phyloP scores from a whole-genome alignment of 2,113 vertebrate genomes.

The Oostethus manadensis region DNA sequence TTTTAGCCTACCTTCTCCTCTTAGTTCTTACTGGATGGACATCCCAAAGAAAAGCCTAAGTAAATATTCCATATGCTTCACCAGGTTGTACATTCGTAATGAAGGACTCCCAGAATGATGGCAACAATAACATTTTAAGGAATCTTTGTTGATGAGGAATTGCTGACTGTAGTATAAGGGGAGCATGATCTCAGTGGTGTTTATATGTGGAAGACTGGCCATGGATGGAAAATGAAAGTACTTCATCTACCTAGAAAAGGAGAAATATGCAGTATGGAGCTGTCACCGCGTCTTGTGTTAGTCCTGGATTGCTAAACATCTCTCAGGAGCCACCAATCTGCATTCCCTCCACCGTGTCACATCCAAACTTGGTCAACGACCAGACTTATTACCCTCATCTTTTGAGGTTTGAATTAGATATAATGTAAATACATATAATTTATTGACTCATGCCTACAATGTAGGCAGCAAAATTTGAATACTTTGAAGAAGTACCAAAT shows the following conservation, averaged over 20 bases:
- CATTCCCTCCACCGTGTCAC: conserved; percentile 14
- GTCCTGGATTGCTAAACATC: conserved; percentile 44
- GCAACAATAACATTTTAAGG: conserved; percentile 33
- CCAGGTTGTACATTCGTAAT: conserved; percentile 69
- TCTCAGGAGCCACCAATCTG: conserved; percentile 54
- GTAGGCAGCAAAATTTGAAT: conserved; percentile 58
- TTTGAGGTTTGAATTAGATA: conserved; percentile 50
- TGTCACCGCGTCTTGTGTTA: conserved; percentile 20
- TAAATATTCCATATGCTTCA: conserved; percentile 54
- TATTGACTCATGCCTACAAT: conserved; percentile 68
- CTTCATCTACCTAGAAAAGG: conserved; percentile 27
- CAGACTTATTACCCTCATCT: conserved; percentile 33
- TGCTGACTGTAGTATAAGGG: conserved; percentile 42
- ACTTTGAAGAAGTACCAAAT: conserved; percentile 38
- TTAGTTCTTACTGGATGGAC: conserved; percentile 62
- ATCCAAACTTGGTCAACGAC: conserved; percentile 22
- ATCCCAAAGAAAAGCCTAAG: conserved; percentile 72
- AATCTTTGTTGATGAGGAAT: conserved; percentile 32
- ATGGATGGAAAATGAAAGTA: conserved; percentile 30
- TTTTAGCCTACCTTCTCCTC: conserved; percentile 32
- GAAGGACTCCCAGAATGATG: conserved; percentile 49
- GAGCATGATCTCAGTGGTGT: conserved; percentile 47
- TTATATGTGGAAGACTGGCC: conserved; percentile 47
- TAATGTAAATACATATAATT: conserved; percentile 65
- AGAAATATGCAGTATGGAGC: conserved; percentile 14